phyloP scores from a whole-genome alignment of 2,113 vertebrate species.

The Leptobrachium ailaonicum region DNA sequence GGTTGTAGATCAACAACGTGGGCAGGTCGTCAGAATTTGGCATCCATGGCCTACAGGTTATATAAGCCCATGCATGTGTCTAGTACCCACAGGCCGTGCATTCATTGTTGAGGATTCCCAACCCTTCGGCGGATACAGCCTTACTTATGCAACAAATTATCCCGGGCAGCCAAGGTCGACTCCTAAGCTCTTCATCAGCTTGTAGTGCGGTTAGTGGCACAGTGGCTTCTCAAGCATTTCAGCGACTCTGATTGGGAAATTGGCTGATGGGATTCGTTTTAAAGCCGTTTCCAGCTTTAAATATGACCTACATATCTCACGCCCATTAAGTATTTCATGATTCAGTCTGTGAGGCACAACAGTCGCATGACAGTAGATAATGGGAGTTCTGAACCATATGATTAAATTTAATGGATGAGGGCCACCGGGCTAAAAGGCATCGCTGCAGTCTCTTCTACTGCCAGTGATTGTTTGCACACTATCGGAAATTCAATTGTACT shows the following conservation, averaged over 20 bases:
- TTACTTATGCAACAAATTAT: background rate
- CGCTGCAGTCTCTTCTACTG: constrained; percentile 27
- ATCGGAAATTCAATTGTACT: constrained; percentile 2
- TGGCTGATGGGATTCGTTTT: constrained; percentile 45
- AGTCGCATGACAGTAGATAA: constrained; percentile 65
- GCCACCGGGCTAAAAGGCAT: constrained; percentile 45
- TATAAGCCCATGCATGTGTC: too few species aligned
- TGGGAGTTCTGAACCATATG: constrained; percentile 69
- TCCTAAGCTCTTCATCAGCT: background rate
- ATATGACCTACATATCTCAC: constrained; percentile 47
- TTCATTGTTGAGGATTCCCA: background rate
- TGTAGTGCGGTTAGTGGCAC: background rate
- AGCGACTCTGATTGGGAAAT: constrained; percentile 35
- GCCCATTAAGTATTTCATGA: background rate
- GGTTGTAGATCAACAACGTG: too few species aligned
- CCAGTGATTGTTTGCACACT: constrained; percentile 48
- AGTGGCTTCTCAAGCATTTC: constrained; percentile 35
- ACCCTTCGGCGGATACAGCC: background rate
- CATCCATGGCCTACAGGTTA: too few species aligned
- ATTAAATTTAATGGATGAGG: constrained; percentile 69
- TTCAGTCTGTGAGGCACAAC: constrained; percentile 57
- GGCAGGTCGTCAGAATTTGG: too few species aligned
- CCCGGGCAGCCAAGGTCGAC: background rate
- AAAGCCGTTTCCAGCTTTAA: constrained; percentile 11
- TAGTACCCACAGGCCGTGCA: too few species aligned